A percentile compares a stretch with the other conserved stretches of the same genome.
phyloP scores from a whole-genome alignment of 2,797 vertebrate species.

The Xenopus petersii region DNA sequence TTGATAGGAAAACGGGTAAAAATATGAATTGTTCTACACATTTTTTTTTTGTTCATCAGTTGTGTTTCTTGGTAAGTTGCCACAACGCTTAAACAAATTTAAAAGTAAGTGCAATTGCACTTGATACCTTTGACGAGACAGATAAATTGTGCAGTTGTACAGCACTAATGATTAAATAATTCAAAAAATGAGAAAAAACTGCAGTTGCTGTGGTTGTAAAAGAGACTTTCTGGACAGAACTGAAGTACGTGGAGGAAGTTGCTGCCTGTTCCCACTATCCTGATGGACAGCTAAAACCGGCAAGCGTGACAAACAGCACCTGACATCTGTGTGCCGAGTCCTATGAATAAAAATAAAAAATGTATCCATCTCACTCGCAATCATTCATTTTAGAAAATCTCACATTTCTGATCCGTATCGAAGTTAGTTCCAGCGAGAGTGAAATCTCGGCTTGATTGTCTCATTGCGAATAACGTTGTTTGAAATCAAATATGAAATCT shows the following conservation, averaged over 20 bases:
- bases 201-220: not conserved
- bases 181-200: too few relatives aligned
- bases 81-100: too few relatives aligned
- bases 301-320: constrained; percentile 66
- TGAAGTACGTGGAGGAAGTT: not conserved
- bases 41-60: too few relatives aligned
- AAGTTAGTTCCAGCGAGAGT: constrained; percentile 54
- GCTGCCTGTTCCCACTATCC: not conserved
- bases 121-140: too few relatives aligned
- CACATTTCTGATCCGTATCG: constrained; percentile 68
- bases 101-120: too few relatives aligned
- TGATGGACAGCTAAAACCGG: constrained; percentile 25
- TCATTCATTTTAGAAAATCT: constrained; percentile 67
- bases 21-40: too few relatives aligned
- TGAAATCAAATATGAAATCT: not conserved
- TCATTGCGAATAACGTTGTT: constrained; percentile 27
- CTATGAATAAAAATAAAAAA: constrained; percentile 67
- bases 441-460: constrained; percentile 53
- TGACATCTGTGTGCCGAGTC: constrained; percentile 70
- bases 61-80: too few relatives aligned
- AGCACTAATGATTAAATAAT: too few relatives aligned
- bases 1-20: too few relatives aligned
- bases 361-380: constrained; percentile 64
- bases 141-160: too few relatives aligned
- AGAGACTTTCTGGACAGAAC: not conserved